phyloP scores from a whole-genome alignment of 2,888 invertebrate genomes.

The Stramonita haemastoma region DNA sequence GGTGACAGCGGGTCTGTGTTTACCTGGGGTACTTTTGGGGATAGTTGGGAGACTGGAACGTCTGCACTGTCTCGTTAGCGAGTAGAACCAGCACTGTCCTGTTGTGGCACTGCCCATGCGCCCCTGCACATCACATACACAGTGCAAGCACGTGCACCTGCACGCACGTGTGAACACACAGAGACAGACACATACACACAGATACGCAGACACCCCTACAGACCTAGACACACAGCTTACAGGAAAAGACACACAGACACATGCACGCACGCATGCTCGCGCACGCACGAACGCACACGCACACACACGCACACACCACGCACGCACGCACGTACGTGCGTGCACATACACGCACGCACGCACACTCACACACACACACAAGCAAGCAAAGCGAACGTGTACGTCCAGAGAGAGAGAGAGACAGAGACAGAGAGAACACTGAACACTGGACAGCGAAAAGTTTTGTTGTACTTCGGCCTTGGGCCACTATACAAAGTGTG shows the following conservation, averaged over 20 bases:
- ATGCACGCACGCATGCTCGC: background rate
- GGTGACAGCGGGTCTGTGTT: too few relatives aligned
- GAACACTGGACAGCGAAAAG: too few relatives aligned
- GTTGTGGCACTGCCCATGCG: background rate
- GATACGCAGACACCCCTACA: too few relatives aligned
- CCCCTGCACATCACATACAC: background rate
- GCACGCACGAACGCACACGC: background rate
- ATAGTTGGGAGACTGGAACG: background rate
- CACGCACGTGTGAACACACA: background rate
- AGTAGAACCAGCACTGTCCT: background rate
- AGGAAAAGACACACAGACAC: background rate
- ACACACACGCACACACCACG: too few relatives aligned
- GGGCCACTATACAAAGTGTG: too few relatives aligned
- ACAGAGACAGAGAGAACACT: too few relatives aligned
- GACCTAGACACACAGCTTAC: too few relatives aligned
- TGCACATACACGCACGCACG: background rate
- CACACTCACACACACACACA: background rate
- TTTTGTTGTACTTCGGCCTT: too few relatives aligned
- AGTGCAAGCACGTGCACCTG: background rate
- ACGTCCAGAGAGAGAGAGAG: too few relatives aligned
- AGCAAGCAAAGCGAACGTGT: too few relatives aligned
- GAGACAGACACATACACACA: background rate
- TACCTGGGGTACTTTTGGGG: background rate
- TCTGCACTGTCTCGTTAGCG: background rate
- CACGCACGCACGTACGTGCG: background rate